These are phyloP conservation scores for Leistus spinibarbis DNA, from an alignment of 2,888 invertebrate species.

Conservation along the genomic window DNA sequence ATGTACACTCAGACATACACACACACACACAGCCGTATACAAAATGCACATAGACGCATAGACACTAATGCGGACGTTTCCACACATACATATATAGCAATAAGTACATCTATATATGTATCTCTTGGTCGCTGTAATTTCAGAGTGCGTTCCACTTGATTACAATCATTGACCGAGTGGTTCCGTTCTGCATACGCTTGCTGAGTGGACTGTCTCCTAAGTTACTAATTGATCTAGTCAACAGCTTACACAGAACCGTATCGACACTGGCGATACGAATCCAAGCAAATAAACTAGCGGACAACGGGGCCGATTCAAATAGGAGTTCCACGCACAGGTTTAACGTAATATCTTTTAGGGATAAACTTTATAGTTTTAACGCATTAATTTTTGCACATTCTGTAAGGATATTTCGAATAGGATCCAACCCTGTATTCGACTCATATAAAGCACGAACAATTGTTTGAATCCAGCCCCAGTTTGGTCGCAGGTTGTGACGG, in stretches of 20 bases:
- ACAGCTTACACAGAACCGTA: constrained; percentile 14
- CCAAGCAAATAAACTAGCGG: too few relatives aligned
- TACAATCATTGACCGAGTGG: constrained; percentile 35
- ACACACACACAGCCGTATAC: neutral
- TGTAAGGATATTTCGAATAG: too few relatives aligned
- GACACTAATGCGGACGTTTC: neutral
- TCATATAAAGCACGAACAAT: constrained; percentile 15
- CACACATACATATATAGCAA: constrained; percentile 8
- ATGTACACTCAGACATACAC: neutral
- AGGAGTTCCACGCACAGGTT: too few relatives aligned
- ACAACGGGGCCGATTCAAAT: too few relatives aligned
- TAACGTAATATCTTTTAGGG: too few relatives aligned
- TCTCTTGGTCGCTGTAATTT: constrained; percentile 23
- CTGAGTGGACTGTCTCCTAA: constrained; percentile 29
- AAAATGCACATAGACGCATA: neutral
- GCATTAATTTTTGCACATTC: too few relatives aligned
- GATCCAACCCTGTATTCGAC: neutral
- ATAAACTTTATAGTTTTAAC: too few relatives aligned
- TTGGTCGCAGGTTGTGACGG: constrained; percentile 8
- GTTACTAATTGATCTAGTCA: constrained; percentile 32
- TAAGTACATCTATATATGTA: neutral
- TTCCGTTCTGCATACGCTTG: constrained; percentile 35
- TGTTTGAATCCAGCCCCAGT: constrained; percentile 32
- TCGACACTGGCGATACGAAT: neutral
- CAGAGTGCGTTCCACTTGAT: constrained; percentile 36